Percentiles rank a stretch among this genome's conserved stretches.
Evolutionary conservation across 1,140 invertebrate genomes (phyloP).

Genomic region (Penaeus chinensis): DNA sequence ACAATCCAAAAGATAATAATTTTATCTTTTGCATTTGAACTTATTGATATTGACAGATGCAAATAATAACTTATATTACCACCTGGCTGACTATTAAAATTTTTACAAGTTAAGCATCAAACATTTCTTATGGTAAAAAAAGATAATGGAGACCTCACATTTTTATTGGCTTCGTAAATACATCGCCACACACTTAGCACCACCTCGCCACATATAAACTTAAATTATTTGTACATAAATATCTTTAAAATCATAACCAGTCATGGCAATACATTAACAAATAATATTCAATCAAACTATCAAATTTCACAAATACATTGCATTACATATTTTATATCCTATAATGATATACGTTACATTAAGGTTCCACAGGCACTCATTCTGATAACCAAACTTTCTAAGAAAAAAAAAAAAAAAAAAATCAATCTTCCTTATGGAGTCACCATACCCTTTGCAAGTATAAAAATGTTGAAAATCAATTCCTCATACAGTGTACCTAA

Average conservation of each 20-base stretch:
- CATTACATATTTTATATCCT: slow-evolving; percentile 42
- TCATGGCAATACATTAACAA: slow-evolving; percentile 57
- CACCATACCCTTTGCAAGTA: slow-evolving; percentile 43
- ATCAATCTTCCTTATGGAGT: slow-evolving; percentile 45
- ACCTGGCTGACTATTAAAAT: too few relatives aligned
- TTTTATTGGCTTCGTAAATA: slow-evolving; percentile 57
- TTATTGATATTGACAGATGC: too few relatives aligned
- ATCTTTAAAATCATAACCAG: slow-evolving; percentile 57
- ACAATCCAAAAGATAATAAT: too few relatives aligned
- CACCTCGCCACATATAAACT: slow-evolving; percentile 57
- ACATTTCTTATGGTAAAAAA: too few relatives aligned
- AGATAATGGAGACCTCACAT: slow-evolving; percentile 43
- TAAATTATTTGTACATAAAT: slow-evolving; percentile 61
- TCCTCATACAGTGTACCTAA: slow-evolving; percentile 41
- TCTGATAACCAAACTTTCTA: slow-evolving; percentile 30
- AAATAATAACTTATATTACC: too few relatives aligned
- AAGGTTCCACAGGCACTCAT: slow-evolving; percentile 54
- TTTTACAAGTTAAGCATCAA: too few relatives aligned
- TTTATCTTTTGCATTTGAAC: too few relatives aligned
- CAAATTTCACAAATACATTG: slow-evolving; percentile 32
- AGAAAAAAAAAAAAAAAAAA: slow-evolving; percentile 2
- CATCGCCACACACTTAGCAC: slow-evolving; percentile 55
- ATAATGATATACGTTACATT: slow-evolving; percentile 38
- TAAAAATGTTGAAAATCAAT: slow-evolving; percentile 50
- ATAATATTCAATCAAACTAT: slow-evolving; percentile 48